These are phyloP conservation scores for Ochotona princeps DNA, from an alignment of 2,113 vertebrate genomes.

Conservation along the genomic window DNA sequence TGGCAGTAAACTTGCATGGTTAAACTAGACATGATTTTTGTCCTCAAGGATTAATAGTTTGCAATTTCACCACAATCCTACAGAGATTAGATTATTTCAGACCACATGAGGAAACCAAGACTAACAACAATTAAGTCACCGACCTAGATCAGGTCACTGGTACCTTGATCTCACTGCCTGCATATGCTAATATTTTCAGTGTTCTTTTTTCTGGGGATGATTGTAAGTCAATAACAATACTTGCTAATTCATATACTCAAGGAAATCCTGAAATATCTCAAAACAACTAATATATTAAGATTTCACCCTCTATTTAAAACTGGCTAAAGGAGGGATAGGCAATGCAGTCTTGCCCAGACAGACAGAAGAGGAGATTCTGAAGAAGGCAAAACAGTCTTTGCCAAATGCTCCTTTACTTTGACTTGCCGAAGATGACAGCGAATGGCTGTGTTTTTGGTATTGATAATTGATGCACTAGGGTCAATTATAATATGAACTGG, in stretches of 20 bases:
- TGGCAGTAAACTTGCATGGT: neutral
- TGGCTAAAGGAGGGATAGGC: neutral
- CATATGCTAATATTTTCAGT: neutral
- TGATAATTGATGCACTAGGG: neutral
- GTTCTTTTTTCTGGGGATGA: neutral
- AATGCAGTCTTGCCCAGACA: neutral
- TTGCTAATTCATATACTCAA: neutral
- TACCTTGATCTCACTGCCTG: neutral
- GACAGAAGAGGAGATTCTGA: neutral
- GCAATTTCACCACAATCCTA: neutral
- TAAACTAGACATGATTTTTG: neutral
- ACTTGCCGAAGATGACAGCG: neutral
- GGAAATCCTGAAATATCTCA: neutral
- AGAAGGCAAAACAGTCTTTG: neutral
- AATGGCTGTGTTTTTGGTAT: neutral
- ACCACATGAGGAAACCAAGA: neutral
- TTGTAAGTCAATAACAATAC: neutral
- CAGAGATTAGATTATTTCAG: neutral
- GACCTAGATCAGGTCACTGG: neutral
- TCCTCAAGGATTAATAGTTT: neutral
- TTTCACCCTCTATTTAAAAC: neutral
- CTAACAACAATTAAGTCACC: neutral
- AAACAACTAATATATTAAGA: neutral
- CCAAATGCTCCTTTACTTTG: neutral
- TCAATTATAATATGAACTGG: neutral